A percentile compares a stretch with the other conserved stretches of the same genome.
phyloP scores from a whole-genome alignment of 2,888 invertebrate species.

The Stenodema calcarata region DNA sequence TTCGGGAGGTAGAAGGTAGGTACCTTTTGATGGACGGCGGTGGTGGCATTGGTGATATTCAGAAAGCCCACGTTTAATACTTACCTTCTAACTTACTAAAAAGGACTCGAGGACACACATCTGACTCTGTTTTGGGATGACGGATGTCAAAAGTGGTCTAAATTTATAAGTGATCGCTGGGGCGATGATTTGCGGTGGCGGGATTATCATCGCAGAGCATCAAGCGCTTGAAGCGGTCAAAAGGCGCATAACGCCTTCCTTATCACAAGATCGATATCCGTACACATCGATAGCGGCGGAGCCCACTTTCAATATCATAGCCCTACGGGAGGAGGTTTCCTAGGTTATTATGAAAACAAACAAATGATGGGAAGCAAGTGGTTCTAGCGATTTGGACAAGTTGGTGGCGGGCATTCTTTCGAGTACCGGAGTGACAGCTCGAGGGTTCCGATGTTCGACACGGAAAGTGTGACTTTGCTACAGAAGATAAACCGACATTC shows the following conservation, averaged over 20 bases:
- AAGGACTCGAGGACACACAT: no score
- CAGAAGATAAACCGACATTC: constrained; percentile 54
- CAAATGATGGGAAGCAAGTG: background rate
- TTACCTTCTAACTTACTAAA: no score
- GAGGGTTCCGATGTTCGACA: constrained; percentile 27
- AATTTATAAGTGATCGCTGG: no score
- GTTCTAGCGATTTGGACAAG: background rate
- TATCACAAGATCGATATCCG: background rate
- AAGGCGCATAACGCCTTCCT: background rate
- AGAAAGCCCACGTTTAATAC: no score
- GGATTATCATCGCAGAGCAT: no score
- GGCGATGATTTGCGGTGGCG: no score
- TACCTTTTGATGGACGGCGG: no score
- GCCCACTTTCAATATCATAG: background rate
- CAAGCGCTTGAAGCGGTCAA: background rate
- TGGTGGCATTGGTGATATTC: no score
- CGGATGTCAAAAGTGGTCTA: no score
- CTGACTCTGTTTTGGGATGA: no score
- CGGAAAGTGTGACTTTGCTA: constrained; percentile 49
- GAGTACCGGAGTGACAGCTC: background rate
- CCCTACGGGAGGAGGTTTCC: constrained; percentile 20
- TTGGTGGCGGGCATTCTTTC: background rate
- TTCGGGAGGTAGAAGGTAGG: no score
- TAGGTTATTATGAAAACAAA: constrained; percentile 43
- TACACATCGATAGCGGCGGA: background rate